Conservation (phyloP, 2,113 vertebrate genomes). For the Entelurus aequoreus region DNA sequence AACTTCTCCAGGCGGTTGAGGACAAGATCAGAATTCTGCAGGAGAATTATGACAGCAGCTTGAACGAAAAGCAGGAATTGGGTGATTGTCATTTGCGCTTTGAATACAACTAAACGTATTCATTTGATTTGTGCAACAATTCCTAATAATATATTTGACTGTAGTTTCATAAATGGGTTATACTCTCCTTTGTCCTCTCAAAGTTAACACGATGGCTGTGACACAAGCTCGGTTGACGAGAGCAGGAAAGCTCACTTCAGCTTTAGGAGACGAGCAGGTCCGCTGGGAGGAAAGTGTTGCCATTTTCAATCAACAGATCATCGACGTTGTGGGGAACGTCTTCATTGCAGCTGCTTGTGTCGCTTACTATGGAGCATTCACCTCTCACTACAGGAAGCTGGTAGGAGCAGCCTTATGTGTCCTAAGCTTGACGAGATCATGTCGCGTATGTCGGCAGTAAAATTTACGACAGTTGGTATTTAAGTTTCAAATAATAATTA, state of each 20-base stretch:
- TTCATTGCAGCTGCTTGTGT: constrained; percentile 83
- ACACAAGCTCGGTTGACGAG: constrained; percentile 73
- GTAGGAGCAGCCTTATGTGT: constrained; percentile 39
- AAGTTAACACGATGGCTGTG: constrained; percentile 76
- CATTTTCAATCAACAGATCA: constrained; percentile 75
- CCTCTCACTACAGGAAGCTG: constrained; percentile 76
- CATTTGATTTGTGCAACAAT: neutral
- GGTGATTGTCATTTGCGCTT: constrained; percentile 51
- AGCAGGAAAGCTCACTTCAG: constrained; percentile 76
- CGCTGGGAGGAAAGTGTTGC: constrained; percentile 80
- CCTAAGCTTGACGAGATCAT: too few species aligned
- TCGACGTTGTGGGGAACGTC: constrained; percentile 77
- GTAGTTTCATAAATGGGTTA: too few species aligned
- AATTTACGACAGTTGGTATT: too few species aligned
- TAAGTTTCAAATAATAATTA: too few species aligned
- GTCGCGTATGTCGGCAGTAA: too few species aligned
- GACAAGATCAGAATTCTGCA: constrained; percentile 73
- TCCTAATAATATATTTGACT: too few species aligned
- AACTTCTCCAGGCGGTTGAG: constrained; percentile 73
- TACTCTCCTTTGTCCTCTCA: neutral
- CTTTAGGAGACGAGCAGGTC: constrained; percentile 78
- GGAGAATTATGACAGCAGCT: constrained; percentile 74
- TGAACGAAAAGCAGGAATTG: constrained; percentile 76
- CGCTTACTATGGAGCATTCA: constrained; percentile 82
- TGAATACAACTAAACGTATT: neutral